Evolutionary conservation across 1,140 invertebrate genomes (phyloP).

Genomic region (Drosophila kurseongensis): DNA sequence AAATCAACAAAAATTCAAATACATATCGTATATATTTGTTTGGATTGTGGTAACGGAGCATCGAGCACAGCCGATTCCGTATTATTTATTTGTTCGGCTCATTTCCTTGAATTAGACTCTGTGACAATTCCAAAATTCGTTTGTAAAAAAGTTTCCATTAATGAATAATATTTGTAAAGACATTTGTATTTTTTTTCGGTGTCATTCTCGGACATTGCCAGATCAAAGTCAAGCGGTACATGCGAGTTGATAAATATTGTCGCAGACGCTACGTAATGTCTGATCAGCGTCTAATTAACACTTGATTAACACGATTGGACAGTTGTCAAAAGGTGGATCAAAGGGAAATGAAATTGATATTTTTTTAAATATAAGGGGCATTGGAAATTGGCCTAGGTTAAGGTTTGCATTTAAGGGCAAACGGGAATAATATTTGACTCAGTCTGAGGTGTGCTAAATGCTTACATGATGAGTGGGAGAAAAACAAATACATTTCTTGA

Average conservation of each 20-base stretch:
- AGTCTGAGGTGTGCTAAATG: constrained; percentile 8
- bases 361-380: background rate
- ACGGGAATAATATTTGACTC: background rate
- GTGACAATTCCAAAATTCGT: constrained; percentile 38
- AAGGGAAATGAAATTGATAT: background rate
- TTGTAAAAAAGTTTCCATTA: constrained; percentile 51
- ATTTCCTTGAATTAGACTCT: constrained; percentile 39
- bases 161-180: constrained; percentile 51
- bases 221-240: constrained; percentile 36
- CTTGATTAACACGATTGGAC: constrained; percentile 56
- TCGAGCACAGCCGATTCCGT: constrained; percentile 7
- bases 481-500: background rate
- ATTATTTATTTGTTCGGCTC: constrained; percentile 37
- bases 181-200: constrained; percentile 28
- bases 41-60: constrained; percentile 7
- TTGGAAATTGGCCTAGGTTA: constrained; percentile 10
- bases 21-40: constrained; percentile 23
- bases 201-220: constrained; percentile 29
- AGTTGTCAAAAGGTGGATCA: constrained; percentile 13
- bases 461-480: background rate
- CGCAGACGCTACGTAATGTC: constrained; percentile 62
- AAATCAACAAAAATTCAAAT: constrained; percentile 30
- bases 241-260: constrained; percentile 56
- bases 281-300: constrained; percentile 64
- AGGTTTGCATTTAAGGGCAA: background rate